phyloP scores from a whole-genome alignment of 2,797 vertebrate species.

The Dendrocincla fuliginosa region DNA sequence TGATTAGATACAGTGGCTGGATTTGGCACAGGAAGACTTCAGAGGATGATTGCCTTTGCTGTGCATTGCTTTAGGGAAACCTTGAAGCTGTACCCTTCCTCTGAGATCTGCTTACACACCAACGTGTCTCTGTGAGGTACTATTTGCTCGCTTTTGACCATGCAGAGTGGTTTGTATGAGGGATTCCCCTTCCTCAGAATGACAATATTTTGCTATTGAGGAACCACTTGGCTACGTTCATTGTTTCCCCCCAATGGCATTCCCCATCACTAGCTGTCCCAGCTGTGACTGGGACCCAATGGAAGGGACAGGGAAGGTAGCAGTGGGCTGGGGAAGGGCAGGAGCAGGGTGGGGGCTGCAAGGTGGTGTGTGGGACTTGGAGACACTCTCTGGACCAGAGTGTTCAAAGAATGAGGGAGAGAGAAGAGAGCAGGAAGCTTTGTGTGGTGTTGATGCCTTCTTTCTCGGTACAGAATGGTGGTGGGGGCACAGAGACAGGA shows the following conservation, averaged over 20 bases:
- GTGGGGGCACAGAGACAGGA: neutral
- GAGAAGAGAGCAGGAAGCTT: neutral
- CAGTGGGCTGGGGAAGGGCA: neutral
- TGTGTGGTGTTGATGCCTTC: neutral
- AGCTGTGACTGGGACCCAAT: fast-evolving
- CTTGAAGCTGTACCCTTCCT: neutral
- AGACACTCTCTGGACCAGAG: neutral
- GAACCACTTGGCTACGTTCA: fast-evolving
- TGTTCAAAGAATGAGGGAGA: neutral
- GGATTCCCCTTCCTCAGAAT: neutral
- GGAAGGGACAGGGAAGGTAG: neutral
- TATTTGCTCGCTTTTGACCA: neutral
- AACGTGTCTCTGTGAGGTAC: fast-evolving
- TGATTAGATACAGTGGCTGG: neutral
- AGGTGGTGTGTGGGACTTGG: fast-evolving
- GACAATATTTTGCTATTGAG: neutral
- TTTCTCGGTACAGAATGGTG: fast-evolving
- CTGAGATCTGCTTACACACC: fast-evolving
- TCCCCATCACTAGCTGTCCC: neutral
- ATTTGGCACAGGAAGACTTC: neutral
- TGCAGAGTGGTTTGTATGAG: neutral
- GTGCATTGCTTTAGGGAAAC: neutral
- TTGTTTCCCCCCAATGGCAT: fast-evolving
- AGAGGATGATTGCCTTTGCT: neutral
- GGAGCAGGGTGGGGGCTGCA: fast-evolving